These are phyloP conservation scores for Mesocentrotus franciscanus DNA, from an alignment of 53 echinoderm and acorn worm genomes.

Conservation along the genomic window DNA sequence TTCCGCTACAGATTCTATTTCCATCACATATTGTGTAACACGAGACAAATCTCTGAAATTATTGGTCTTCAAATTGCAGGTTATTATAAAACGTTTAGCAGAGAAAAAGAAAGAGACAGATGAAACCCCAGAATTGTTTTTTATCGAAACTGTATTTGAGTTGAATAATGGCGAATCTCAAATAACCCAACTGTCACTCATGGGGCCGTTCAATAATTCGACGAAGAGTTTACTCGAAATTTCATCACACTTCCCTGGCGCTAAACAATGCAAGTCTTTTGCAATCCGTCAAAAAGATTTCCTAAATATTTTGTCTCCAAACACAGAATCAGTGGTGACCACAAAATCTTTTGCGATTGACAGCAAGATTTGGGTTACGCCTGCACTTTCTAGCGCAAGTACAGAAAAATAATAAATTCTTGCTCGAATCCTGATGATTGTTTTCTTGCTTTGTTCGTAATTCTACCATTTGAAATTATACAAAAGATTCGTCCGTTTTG, in stretches of 20 bases:
- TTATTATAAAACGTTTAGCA: background rate
- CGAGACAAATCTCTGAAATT: background rate
- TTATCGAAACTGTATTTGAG: background rate
- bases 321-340: slow-evolving; percentile 37
- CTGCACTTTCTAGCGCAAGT: background rate
- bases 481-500: background rate
- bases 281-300: slow-evolving; percentile 57
- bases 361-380: background rate
- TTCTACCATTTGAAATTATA: background rate
- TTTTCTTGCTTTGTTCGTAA: slow-evolving; percentile 7
- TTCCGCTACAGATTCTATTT: slow-evolving; percentile 17
- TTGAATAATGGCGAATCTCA: background rate
- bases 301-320: slow-evolving; percentile 59
- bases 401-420: background rate
- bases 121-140: slow-evolving; percentile 22
- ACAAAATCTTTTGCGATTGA: slow-evolving; percentile 41
- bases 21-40: slow-evolving; percentile 23
- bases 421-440: background rate
- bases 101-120: background rate
- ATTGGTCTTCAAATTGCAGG: slow-evolving; percentile 4
- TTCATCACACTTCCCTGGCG: slow-evolving; percentile 2
- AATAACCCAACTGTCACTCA: slow-evolving; percentile 47
- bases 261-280: slow-evolving; percentile 52
- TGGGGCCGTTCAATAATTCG: slow-evolving; percentile 21
- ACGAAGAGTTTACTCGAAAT: slow-evolving; percentile 35